These are phyloP conservation scores for Morone saxatilis DNA, from an alignment of 2,113 vertebrate genomes.

Conservation along the genomic window DNA sequence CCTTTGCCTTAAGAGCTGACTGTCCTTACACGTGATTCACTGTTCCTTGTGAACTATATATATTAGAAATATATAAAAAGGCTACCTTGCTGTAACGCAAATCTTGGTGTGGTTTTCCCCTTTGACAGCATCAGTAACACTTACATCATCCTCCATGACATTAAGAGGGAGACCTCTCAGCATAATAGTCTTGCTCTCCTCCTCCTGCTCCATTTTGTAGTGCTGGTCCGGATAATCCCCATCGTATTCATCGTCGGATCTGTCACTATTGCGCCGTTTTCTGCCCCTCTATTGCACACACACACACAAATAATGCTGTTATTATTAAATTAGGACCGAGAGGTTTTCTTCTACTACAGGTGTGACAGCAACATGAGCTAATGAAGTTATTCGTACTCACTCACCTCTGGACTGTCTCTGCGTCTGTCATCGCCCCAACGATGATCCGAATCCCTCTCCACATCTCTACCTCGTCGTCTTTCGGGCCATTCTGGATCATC, in stretches of 20 bases:
- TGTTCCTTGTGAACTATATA: neutral
- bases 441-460: constrained; percentile 88
- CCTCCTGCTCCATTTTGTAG: constrained; percentile 90
- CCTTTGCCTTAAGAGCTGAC: neutral
- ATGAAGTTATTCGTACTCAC: neutral
- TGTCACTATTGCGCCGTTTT: constrained; percentile 90
- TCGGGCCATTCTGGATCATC: constrained; percentile 89
- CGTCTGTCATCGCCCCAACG: constrained; percentile 89
- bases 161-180: constrained; percentile 91
- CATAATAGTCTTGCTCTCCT: constrained; percentile 96
- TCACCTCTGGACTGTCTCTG: constrained; percentile 88
- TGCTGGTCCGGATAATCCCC: constrained; percentile 93
- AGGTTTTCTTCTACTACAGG: neutral
- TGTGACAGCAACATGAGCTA: neutral
- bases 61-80: too few species aligned
- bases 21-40: neutral
- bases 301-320: neutral
- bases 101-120: too few species aligned
- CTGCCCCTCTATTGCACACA: constrained; percentile 79
- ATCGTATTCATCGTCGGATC: constrained; percentile 94
- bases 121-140: neutral
- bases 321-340: neutral
- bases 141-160: constrained; percentile 92
- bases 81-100: too few species aligned
- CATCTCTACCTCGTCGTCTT: constrained; percentile 81